These are phyloP conservation scores for Agrilus cyanescens DNA, from an alignment of 2,888 invertebrate species.

Conservation along the genomic window DNA sequence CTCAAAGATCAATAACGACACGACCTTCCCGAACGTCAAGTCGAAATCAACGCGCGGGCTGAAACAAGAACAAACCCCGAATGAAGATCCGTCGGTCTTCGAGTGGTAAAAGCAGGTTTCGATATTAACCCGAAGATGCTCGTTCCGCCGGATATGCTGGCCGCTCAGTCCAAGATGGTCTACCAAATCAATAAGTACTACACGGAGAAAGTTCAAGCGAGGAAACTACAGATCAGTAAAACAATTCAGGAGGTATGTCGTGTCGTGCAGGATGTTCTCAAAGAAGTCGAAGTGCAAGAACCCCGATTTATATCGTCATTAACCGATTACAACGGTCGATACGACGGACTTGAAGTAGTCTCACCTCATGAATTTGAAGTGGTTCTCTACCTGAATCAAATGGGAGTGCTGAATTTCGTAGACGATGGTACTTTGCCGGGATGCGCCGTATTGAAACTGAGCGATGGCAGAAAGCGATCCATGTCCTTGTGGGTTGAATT, in stretches of 20 bases:
- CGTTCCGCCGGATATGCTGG: slow-evolving; percentile 87
- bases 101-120: no score
- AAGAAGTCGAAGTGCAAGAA: slow-evolving; percentile 91
- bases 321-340: slow-evolving; percentile 79
- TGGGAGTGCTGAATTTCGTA: slow-evolving; percentile 95
- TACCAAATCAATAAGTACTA: slow-evolving; percentile 93
- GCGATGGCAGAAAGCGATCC: slow-evolving; percentile 89
- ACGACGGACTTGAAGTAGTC: slow-evolving; percentile 86
- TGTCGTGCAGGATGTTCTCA: slow-evolving; percentile 87
- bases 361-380: slow-evolving; percentile 92
- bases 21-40: no score
- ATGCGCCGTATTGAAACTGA: slow-evolving; percentile 88
- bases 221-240: slow-evolving; percentile 77
- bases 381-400: slow-evolving; percentile 89
- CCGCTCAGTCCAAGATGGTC: slow-evolving; percentile 86
- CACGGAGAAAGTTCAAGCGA: slow-evolving; percentile 77
- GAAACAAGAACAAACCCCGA: no score
- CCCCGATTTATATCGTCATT: slow-evolving; percentile 86
- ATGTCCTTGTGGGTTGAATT: slow-evolving; percentile 98
- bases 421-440: slow-evolving; percentile 89
- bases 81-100: no score
- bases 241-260: slow-evolving; percentile 83
- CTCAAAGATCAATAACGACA: no score
- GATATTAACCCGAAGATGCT: slow-evolving; percentile 49
- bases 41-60: no score